These are phyloP conservation scores for Caenorhabditis imperialis DNA, from an alignment of 2,888 invertebrate genomes.

Conservation along the genomic window DNA sequence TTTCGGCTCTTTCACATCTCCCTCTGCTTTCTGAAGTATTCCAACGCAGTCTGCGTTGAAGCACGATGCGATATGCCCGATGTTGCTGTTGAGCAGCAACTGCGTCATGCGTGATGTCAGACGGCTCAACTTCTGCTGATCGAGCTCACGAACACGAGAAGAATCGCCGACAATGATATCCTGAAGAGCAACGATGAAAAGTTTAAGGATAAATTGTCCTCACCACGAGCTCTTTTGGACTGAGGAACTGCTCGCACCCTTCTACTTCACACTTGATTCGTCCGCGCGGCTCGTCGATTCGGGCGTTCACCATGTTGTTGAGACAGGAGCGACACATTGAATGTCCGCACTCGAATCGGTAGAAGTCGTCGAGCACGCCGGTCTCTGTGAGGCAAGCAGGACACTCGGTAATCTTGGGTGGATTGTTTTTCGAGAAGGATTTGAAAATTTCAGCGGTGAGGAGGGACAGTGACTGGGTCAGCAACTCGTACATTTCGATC, in stretches of 20 bases:
- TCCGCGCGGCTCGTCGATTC: background rate
- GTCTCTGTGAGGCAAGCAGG: conserved; percentile 1
- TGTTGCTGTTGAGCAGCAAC: background rate
- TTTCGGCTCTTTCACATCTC: background rate
- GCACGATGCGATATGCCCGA: background rate
- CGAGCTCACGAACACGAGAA: conserved; percentile 8
- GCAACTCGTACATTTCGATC: too few relatives aligned
- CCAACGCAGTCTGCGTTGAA: conserved; percentile 2
- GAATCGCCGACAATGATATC: conserved; percentile 11
- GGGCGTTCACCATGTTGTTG: background rate
- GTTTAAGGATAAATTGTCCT: background rate
- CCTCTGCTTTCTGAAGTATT: background rate
- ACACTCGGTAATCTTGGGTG: background rate
- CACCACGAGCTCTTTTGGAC: conserved; percentile 3
- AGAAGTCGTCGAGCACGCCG: conserved; percentile 7
- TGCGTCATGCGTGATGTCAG: background rate
- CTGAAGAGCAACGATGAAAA: too few relatives aligned
- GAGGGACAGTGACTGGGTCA: too few relatives aligned
- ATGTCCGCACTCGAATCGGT: conserved; percentile 27
- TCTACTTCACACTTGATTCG: background rate
- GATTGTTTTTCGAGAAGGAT: background rate
- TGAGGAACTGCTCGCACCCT: background rate
- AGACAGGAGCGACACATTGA: conserved; percentile 18
- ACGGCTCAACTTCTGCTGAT: background rate
- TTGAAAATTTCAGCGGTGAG: too few relatives aligned